These are phyloP conservation scores for Tanypteryx hageni DNA, from an alignment of 2,888 invertebrate species.

Conservation along the genomic window DNA sequence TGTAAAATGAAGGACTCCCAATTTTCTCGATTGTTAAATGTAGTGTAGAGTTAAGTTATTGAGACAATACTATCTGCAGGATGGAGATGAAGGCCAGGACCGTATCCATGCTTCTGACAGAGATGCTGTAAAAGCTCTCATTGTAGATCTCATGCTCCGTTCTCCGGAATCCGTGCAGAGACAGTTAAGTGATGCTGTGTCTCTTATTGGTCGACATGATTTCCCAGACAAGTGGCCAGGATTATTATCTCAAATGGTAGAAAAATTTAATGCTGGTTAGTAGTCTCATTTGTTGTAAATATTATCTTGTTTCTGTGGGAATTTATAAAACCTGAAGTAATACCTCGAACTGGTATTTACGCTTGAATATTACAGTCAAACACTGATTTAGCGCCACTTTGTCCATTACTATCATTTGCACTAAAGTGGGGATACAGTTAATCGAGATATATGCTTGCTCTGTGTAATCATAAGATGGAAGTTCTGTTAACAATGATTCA, in stretches of 20 bases:
- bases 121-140: constrained; percentile 87
- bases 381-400: no score
- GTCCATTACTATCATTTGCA: no score
- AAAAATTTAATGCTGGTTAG: constrained; percentile 88
- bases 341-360: neutral
- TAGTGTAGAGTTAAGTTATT: no score
- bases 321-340: neutral
- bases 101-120: constrained; percentile 89
- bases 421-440: no score
- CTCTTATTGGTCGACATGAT: constrained; percentile 96
- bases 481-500: no score
- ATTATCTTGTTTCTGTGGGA: neutral
- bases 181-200: constrained; percentile 96
- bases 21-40: no score
- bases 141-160: constrained; percentile 94
- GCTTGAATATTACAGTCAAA: neutral
- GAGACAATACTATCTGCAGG: constrained; percentile 68
- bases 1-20: no score
- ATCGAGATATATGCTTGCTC: no score
- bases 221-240: constrained; percentile 98
- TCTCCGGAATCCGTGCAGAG: constrained; percentile 94
- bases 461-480: no score
- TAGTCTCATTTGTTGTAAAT: no score
- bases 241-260: constrained; percentile 94
- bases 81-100: constrained; percentile 86